phyloP scores from a whole-genome alignment of 2,797 vertebrate species.

The Echiichthys vipera region DNA sequence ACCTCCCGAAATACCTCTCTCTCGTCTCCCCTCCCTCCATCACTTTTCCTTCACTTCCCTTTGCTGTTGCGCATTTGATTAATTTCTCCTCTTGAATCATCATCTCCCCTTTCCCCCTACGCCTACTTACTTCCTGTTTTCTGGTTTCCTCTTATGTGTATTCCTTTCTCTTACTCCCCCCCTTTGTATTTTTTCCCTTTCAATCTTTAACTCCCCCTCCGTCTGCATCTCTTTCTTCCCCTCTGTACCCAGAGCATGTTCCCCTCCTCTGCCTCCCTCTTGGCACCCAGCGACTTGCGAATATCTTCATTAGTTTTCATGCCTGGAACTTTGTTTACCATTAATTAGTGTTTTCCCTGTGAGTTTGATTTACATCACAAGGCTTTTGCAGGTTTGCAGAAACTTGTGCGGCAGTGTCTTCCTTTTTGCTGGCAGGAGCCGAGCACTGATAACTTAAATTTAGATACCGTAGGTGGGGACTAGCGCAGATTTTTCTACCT shows the following conservation, averaged over 20 bases:
- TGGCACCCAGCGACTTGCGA: conserved; percentile 18
- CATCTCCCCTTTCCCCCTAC: background rate
- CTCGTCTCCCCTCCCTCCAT: conserved; percentile 26
- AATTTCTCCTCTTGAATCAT: conserved; percentile 29
- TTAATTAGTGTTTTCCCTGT: conserved; percentile 62
- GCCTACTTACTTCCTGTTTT: conserved; percentile 27
- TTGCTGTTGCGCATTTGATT: conserved; percentile 35
- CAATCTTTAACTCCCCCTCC: background rate
- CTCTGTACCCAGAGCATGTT: background rate
- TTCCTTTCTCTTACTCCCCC: conserved; percentile 7
- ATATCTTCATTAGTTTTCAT: conserved; percentile 41
- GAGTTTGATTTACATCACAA: conserved; percentile 50
- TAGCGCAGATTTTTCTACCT: background rate
- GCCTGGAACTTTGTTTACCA: conserved; percentile 44
- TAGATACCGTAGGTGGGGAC: background rate
- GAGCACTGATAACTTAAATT: conserved; percentile 15
- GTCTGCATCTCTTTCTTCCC: background rate
- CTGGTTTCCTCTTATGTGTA: conserved; percentile 17
- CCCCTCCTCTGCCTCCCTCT: background rate
- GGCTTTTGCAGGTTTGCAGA: background rate
- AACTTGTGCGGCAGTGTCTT: conserved; percentile 11
- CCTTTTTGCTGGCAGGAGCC: conserved; percentile 17
- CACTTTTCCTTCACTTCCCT: conserved; percentile 19
- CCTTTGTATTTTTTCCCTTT: background rate
- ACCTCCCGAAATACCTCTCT: conserved; percentile 65